Percentiles rank a stretch among this genome's conserved stretches.
Evolutionary conservation across 2,888 invertebrate species (phyloP).

Genomic region (Tethea ocularis): DNA sequence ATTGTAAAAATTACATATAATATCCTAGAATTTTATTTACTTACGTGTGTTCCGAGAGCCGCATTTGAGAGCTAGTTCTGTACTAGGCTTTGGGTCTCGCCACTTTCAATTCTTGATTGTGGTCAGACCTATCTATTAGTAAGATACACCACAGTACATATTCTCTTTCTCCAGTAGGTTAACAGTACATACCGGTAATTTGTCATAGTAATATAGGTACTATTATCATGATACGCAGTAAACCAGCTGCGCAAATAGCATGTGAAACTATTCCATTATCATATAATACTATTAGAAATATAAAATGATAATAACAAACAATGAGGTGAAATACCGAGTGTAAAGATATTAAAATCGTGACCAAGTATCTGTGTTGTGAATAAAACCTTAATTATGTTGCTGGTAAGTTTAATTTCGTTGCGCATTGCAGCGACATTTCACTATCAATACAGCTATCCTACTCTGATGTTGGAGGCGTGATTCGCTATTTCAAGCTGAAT

Average conservation of each 20-base stretch:
- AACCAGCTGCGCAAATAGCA: slow-evolving; percentile 48
- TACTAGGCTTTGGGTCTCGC: no score
- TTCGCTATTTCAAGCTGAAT: slow-evolving; percentile 74
- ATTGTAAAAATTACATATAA: no score
- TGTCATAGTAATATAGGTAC: slow-evolving; percentile 16
- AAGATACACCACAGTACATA: no score
- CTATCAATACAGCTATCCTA: slow-evolving; percentile 74
- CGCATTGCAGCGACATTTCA: slow-evolving; percentile 62
- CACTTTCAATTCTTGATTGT: no score
- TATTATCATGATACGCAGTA: slow-evolving; percentile 21
- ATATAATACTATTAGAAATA: slow-evolving; percentile 51
- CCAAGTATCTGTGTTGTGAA: slow-evolving; percentile 40
- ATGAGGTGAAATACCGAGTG: slow-evolving; percentile 72
- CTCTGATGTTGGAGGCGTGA: slow-evolving; percentile 77
- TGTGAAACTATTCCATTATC: slow-evolving; percentile 58
- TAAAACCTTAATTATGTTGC: slow-evolving; percentile 49
- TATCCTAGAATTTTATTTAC: no score
- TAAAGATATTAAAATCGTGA: slow-evolving; percentile 73
- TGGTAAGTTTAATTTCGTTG: slow-evolving; percentile 64
- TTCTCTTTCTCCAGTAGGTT: no score
- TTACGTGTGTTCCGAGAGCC: no score
- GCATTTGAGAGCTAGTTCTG: no score
- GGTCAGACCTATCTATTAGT: no score
- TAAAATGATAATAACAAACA: slow-evolving; percentile 66
- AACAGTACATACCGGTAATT: slow-evolving; percentile 12